Evolutionary conservation across 2,888 invertebrate species (phyloP), one percentile per base, ranked within the genome.

Genomic region (Plagiodera versicolora): DNA sequence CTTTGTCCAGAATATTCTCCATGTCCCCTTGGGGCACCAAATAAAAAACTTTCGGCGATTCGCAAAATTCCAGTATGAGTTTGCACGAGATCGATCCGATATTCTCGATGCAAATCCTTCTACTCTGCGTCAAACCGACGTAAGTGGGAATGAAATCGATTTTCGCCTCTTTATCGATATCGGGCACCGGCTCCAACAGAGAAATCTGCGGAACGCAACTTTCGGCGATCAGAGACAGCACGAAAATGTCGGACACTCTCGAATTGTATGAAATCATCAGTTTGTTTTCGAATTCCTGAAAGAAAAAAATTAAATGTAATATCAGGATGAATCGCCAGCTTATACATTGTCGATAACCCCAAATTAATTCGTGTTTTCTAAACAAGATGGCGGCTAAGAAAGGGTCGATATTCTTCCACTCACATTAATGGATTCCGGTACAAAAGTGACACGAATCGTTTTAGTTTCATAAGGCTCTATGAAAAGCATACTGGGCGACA

Each of bases 151-250:
- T 72, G 62, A 81, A 81, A 48, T 70, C 70, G 9, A 82, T 67
- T n/a, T 61, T 54, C 10, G 66, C 68, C 39, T 60, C 61, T 46
- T 71, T 71, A 1, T 69, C 67, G 19, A 54, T 63, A 14, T 64
- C 64, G 11, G 70, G 52, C 17, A 53, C 35, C 0, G 83, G 81
- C 18, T 81, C 71, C 3, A 78, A 54, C 17, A 83, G 58, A 14
- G 63, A 60, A 35, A 83, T 73, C 73, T 80, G 77, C n/a, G 83
- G 82, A 8, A 82, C 73, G 55, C 77, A 78, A 32, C 81, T 78
- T 64, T 81, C 79, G 0, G 83, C 83, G 14, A 65, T 63, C 35
- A 83, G 61, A 50, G 74, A 71, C 14, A 83, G 63, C 2, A 56
- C 53, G 49, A 66, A 59, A 49, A 57, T 66, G 39, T 69, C 65